Evolutionary conservation across 1,140 invertebrate genomes (phyloP), one percentile per base, ranked within the genome.

Genomic region (Medauroidea extradentata): DNA sequence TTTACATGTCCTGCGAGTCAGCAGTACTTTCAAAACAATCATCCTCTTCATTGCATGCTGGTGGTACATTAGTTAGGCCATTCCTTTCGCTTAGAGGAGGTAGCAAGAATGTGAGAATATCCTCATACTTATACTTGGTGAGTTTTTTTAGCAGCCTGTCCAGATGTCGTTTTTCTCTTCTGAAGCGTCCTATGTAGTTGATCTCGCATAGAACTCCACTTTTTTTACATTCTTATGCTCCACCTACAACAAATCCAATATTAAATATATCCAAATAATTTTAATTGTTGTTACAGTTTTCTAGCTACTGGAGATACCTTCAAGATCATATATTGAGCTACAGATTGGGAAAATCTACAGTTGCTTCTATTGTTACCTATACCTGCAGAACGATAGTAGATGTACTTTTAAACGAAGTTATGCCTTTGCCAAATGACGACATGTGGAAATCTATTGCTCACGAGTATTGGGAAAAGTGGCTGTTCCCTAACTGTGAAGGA

Each of bases 141-240:
- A 4, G 57, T 59, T n/a, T n/a, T 21, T 13, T 43, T 41, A 23
- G 55, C 38, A n/a, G 60, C 24, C 46, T 60, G 56, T 34, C 56
- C 54, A 50, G 59, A 60, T 61, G 54, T 61, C 39, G 55, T 57
- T 57, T 34, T 34, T 53, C 53, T 57, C 49, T 59, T 61, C 42
- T 61, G 59, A 48, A 41, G 13, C 19, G 59, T 23, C 57, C 59
- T 50, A 21, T 49, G 59, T 14, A 61, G 43, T 38, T 55, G 56
- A 55, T 61, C 59, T 60, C 59, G 55, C 18, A 61, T 61, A 14
- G 53, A 53, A 46, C 43, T 59, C 59, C 59, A 61, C 23, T 59
- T 21, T 59, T 61, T 38, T 61, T 61, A 23, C 59, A 61, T 57
- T 61, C 59, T 34, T 58, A 42, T 41, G 49, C 53, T 61, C 48